phyloP scores from a whole-genome alignment of 2,888 invertebrate species.

The Drosophila borborema region DNA sequence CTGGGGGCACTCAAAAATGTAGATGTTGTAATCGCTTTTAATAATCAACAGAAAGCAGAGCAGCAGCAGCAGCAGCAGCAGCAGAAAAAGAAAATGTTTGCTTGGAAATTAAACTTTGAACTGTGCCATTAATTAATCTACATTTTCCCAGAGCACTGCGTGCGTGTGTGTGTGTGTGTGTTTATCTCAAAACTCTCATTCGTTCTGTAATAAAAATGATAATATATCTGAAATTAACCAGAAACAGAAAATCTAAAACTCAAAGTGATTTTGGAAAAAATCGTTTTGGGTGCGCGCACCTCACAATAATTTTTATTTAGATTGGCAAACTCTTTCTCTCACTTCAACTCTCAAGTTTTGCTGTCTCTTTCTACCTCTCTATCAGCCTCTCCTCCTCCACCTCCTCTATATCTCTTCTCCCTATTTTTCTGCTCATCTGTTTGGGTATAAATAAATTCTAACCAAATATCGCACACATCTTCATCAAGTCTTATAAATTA shows the following conservation, averaged over 20 bases:
- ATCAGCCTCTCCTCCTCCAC: conserved; percentile 16
- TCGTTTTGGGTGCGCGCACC: conserved; percentile 15
- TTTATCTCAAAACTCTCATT: conserved; percentile 17
- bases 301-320: conserved; percentile 68
- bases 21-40: conserved; percentile 72
- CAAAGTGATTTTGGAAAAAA: conserved; percentile 20
- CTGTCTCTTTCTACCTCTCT: conserved; percentile 2
- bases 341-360: conserved; percentile 9
- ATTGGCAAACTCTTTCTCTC: conserved; percentile 54
- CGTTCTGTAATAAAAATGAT: conserved; percentile 16
- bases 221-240: conserved; percentile 50
- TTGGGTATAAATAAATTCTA: conserved; percentile 12
- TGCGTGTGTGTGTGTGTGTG: conserved; percentile 12
- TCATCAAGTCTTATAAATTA: conserved; percentile 57
- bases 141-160: conserved; percentile 20
- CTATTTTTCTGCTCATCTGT: conserved; percentile 8
- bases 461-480: conserved; percentile 40
- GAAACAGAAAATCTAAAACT: conserved; percentile 33
- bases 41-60: conserved; percentile 54
- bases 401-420: conserved; percentile 3
- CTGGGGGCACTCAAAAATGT: conserved; percentile 46
- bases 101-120: conserved; percentile 76
- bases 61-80: conserved; percentile 16
- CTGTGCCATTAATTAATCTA: conserved; percentile 77
- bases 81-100: conserved; percentile 53